Evolutionary conservation across 2,888 invertebrate species (phyloP).

Genomic region (Schrankia costaestrigalis): DNA sequence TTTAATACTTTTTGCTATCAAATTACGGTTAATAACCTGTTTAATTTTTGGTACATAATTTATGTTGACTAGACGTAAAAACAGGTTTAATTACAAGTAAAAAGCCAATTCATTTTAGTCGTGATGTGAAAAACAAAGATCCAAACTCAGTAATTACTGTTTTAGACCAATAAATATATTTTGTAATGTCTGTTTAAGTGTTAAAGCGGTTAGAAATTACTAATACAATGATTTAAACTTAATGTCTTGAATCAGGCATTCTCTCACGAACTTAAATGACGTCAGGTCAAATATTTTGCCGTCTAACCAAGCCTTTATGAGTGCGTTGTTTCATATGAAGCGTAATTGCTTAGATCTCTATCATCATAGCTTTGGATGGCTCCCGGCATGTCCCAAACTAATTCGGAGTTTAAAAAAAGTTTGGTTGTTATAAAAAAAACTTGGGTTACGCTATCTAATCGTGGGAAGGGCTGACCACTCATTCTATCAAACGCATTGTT

Average conservation of each 20-base stretch:
- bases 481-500: constrained; percentile 46
- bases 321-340: constrained; percentile 55
- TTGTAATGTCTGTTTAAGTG: constrained; percentile 1
- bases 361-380: constrained; percentile 67
- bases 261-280: constrained; percentile 35
- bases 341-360: constrained; percentile 70
- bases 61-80: too few species aligned
- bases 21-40: not conserved
- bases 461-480: constrained; percentile 55
- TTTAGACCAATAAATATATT: not conserved
- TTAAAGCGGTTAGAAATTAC: constrained; percentile 8
- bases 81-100: too few species aligned
- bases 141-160: too few species aligned
- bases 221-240: constrained; percentile 6
- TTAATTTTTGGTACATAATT: not conserved
- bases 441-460: constrained; percentile 39
- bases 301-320: constrained; percentile 52
- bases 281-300: constrained; percentile 46
- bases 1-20: too few species aligned
- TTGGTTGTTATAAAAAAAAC: constrained; percentile 17
- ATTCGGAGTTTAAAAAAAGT: constrained; percentile 42
- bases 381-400: constrained; percentile 58
- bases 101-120: too few species aligned
- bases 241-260: constrained; percentile 8
- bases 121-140: too few species aligned